phyloP scores from a whole-genome alignment of 1,140 invertebrate genomes.

The Drosophila aff. region DNA sequence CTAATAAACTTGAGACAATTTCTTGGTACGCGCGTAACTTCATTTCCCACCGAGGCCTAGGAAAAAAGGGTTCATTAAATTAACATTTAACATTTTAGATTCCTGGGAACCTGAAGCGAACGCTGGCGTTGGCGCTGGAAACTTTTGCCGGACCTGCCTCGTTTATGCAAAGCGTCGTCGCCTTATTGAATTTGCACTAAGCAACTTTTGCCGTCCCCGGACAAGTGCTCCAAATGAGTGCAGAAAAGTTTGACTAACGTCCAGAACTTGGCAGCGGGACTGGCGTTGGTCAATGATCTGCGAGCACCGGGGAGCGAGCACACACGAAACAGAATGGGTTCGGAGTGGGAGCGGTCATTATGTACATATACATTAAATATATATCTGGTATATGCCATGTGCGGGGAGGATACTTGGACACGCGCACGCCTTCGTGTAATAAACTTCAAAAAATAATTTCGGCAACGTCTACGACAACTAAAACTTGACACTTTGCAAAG shows the following conservation, averaged over 20 bases:
- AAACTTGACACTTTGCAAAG: constrained; percentile 80
- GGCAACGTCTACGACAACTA: constrained; percentile 75
- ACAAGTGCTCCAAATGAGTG: constrained; percentile 65
- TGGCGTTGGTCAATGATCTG: constrained; percentile 51
- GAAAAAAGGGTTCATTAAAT: constrained; percentile 68
- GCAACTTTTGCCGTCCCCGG: constrained; percentile 55
- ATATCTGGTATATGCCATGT: constrained; percentile 10
- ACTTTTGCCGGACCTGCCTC: constrained; percentile 46
- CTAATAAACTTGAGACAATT: neutral
- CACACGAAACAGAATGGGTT: constrained; percentile 27
- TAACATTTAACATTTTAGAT: constrained; percentile 56
- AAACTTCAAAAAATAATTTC: constrained; percentile 82
- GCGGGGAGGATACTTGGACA: constrained; percentile 38
- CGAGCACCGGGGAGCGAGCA: constrained; percentile 27
- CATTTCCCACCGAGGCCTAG: constrained; percentile 6
- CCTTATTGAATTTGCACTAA: constrained; percentile 68
- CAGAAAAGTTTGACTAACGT: constrained; percentile 47
- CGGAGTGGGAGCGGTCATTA: constrained; percentile 20
- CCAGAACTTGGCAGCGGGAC: constrained; percentile 10
- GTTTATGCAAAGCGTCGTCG: constrained; percentile 67
- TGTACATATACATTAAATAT: neutral
- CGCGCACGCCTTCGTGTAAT: constrained; percentile 60
- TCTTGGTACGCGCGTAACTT: constrained; percentile 3
- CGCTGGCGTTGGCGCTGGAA: neutral
- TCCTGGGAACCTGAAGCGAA: neutral